phyloP scores from a whole-genome alignment of 2,113 vertebrate species.

The Ancistrus triradiatus region DNA sequence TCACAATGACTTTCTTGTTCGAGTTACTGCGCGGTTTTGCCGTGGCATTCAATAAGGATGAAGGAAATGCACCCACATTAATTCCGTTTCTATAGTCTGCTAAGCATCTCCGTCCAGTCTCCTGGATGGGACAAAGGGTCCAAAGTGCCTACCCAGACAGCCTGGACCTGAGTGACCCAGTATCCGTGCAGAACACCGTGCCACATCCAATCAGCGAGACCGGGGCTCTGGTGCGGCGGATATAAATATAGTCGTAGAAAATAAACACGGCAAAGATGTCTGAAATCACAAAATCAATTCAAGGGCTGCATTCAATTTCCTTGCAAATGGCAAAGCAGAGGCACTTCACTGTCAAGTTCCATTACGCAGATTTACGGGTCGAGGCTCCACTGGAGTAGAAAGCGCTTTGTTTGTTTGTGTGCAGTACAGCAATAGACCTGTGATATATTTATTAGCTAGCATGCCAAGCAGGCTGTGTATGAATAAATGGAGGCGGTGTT shows the following conservation, averaged over 20 bases:
- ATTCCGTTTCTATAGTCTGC: too few species aligned
- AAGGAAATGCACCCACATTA: too few species aligned
- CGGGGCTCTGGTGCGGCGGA: conserved; percentile 39
- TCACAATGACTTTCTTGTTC: conserved; percentile 55
- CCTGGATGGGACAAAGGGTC: too few species aligned
- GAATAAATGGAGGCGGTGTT: too few species aligned
- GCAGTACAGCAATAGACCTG: too few species aligned
- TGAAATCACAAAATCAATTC: conserved; percentile 50
- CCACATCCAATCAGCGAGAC: conserved; percentile 49
- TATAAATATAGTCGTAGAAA: conserved; percentile 41
- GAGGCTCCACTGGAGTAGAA: conserved; percentile 26
- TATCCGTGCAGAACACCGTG: conserved; percentile 5
- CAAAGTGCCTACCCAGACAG: too few species aligned
- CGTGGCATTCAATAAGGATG: too few species aligned
- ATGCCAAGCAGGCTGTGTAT: too few species aligned
- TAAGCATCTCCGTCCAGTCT: too few species aligned
- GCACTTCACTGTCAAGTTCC: conserved; percentile 40
- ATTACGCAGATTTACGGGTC: conserved; percentile 39
- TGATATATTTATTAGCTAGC: too few species aligned
- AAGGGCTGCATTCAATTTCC: conserved; percentile 40
- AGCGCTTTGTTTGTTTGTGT: conserved; percentile 30
- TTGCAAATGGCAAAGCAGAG: background rate
- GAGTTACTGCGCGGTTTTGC: too few species aligned
- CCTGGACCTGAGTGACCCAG: too few species aligned
- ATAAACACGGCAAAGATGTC: conserved; percentile 42